Conservation (phyloP, 2,888 invertebrate genomes). For the Ctena decussata region DNA sequence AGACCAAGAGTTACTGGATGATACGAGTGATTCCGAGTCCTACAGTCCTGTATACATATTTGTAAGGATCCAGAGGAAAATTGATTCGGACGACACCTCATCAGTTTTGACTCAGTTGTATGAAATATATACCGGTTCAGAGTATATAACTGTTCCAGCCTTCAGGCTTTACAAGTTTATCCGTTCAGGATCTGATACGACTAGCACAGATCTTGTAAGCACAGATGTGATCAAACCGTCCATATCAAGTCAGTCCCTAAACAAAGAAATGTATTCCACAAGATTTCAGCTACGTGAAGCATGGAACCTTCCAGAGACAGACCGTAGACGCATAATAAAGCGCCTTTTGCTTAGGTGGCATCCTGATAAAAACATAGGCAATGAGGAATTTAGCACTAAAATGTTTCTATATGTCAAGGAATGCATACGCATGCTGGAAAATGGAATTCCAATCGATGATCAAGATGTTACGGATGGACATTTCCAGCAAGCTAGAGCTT, state of each 20-base stretch:
- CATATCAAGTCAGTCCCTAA: not conserved
- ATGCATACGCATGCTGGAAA: conserved; percentile 47
- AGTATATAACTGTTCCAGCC: not conserved
- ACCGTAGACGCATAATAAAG: conserved; percentile 49
- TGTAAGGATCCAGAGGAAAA: conserved; percentile 32
- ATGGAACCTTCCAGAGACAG: conserved; percentile 44
- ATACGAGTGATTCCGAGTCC: not conserved
- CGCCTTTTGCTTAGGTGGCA: conserved; percentile 65
- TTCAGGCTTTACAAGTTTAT: conserved; percentile 10
- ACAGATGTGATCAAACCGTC: not conserved
- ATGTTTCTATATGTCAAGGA: conserved; percentile 64
- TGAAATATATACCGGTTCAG: not conserved
- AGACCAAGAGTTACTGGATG: conserved; percentile 3
- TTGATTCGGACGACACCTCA: too few relatives aligned
- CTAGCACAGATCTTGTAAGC: not conserved
- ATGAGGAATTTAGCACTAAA: conserved; percentile 47
- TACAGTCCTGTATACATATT: conserved; percentile 37
- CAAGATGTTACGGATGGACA: not conserved
- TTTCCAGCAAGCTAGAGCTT: not conserved
- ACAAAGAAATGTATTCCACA: not conserved
- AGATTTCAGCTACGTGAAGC: conserved; percentile 16
- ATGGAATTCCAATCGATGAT: conserved; percentile 15
- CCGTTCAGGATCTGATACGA: not conserved
- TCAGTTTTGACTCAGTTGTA: not conserved
- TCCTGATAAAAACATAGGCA: conserved; percentile 65